These are phyloP conservation scores for Artibeus jamaicensis DNA, from an alignment of 2,797 vertebrate species.

Conservation along the genomic window DNA sequence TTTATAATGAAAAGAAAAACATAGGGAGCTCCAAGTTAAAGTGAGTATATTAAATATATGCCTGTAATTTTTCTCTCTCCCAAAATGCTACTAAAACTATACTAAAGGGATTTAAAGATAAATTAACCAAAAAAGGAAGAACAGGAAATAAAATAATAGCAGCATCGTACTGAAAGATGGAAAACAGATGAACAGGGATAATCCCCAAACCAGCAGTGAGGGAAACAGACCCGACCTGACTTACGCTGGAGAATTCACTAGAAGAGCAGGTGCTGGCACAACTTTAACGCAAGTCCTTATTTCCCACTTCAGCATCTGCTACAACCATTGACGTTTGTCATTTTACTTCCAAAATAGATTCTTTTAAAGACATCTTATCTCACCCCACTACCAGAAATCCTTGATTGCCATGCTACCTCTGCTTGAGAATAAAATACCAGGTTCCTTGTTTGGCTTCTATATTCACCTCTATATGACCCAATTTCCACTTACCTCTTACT, in stretches of 20 bases:
- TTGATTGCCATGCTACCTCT: neutral
- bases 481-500: neutral
- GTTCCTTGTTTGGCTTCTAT: neutral
- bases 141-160: constrained; percentile 1
- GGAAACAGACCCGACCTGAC: neutral
- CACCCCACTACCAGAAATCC: neutral
- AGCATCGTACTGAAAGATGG: neutral
- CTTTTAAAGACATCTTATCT: neutral
- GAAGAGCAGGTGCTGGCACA: neutral
- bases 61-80: neutral
- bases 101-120: constrained; percentile 27
- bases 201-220: neutral
- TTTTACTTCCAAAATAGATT: neutral
- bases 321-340: neutral
- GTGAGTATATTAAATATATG: neutral
- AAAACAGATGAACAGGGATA: constrained; percentile 16
- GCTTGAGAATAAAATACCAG: neutral
- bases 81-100: neutral
- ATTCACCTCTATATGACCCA: neutral
- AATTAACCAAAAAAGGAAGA: constrained; percentile 3
- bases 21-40: neutral
- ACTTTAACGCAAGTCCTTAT: neutral
- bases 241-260: neutral
- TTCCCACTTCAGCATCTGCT: neutral
- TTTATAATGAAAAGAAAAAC: constrained; percentile 14